Evolutionary conservation across 2,888 invertebrate genomes (phyloP).

Genomic region (Cantharis flavilabris): DNA sequence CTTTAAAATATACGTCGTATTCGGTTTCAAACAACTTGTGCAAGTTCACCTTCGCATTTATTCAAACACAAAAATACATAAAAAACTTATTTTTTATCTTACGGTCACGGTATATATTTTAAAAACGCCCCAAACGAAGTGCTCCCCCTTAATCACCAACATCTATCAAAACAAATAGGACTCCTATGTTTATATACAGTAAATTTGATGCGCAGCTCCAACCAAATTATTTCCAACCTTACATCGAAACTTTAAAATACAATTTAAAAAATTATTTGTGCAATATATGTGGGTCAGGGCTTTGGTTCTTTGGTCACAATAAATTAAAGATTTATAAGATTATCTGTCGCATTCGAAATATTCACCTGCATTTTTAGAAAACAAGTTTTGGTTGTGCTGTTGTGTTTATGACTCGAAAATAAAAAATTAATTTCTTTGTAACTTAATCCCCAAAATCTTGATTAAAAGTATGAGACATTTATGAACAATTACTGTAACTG

Average conservation of each 20-base stretch:
- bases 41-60: background rate
- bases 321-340: background rate
- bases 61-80: background rate
- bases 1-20: background rate
- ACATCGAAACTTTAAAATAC: background rate
- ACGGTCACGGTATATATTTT: background rate
- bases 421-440: background rate
- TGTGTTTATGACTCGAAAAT: background rate
- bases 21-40: background rate
- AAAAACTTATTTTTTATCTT: background rate
- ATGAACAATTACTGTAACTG: background rate
- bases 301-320: background rate
- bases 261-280: background rate
- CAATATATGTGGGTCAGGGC: background rate
- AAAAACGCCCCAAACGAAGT: background rate
- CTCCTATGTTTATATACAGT: slow-evolving; percentile 10
- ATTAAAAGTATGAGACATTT: background rate
- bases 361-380: background rate
- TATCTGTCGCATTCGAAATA: background rate
- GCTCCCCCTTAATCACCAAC: slow-evolving; percentile 4
- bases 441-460: background rate
- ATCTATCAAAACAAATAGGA: slow-evolving; percentile 13
- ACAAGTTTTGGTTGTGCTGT: background rate
- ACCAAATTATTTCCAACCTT: background rate
- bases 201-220: slow-evolving; percentile 2